Base-by-base conservation (phyloP, 2,113 vertebrate species). In the Xyliphius kryptos region DNA sequence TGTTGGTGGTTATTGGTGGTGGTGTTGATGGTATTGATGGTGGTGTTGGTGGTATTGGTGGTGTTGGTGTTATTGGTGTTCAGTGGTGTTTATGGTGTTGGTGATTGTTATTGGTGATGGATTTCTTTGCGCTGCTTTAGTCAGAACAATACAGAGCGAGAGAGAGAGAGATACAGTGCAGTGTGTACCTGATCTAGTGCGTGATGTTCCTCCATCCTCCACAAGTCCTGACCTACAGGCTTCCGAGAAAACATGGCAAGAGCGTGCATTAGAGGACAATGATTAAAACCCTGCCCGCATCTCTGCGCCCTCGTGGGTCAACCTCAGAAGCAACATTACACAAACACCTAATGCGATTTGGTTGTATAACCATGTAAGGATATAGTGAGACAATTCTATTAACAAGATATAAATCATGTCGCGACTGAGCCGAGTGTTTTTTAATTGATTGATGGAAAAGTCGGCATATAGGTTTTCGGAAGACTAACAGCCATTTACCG, bases 401-500 rank as follows among this genome's bases (percentile, higher is more conserved):
- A 98, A 97, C 92, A 92, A 96, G 94, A 93, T 95, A 95, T 97
- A 93, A 97, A 97, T 98, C 92, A 97, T 89, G 90, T 92, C 92
- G 91, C 97, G 89, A 92, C 89, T 94, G 93, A 93, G 92, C 91
- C 95, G 96, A 97, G 94, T 97, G 95, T 95, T 97, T 97, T 97
- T 96, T 97, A 97, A 97, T 97, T 97, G 93, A 98, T 97, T 93
- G 94, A 97, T 97, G 94, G 92, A 90, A 92, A 92, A 85, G 83
- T 89, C 90, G 88, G 89, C 86, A 86, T 76, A 85, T 89, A 87
- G 87, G 85, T 90, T 85, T 92, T 90, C 85, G 55, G 71, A 90
- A 88, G 89, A 89, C 91, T 90, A 91, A 89, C 90, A 88, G 90
- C 89, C 90, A 84, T 91, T 95, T 94, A 89, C 90, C 86, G 91